Conservation (phyloP, 2,888 invertebrate species). For the Drosophila silvestris region DNA sequence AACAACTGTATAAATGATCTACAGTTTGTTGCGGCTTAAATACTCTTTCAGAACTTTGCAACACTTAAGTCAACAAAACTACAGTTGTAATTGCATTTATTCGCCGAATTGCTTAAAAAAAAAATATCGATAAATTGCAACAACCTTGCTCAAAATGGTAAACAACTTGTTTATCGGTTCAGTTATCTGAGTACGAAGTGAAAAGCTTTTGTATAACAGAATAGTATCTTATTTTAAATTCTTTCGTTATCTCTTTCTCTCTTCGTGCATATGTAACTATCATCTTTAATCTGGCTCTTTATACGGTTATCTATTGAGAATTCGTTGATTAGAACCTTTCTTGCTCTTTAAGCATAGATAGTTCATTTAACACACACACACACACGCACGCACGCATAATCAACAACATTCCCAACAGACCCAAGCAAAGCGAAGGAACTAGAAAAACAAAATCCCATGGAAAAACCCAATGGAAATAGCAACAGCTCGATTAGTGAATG, state of each 20-base stretch:
- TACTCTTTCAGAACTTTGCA: conserved; percentile 1
- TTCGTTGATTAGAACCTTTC: not conserved
- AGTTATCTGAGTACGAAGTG: not conserved
- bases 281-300: not conserved
- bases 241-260: not conserved
- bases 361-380: conserved; percentile 25
- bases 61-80: not conserved
- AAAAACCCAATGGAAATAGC: conserved; percentile 43
- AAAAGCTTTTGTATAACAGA: not conserved
- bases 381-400: not conserved
- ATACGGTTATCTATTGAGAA: not conserved
- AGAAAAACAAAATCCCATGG: conserved; percentile 28
- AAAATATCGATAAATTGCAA: not conserved
- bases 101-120: not conserved
- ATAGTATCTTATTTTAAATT: not conserved
- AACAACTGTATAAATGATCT: not conserved
- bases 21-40: not conserved
- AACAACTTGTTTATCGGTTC: not conserved
- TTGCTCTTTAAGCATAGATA: conserved; percentile 2
- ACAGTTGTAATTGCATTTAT: not conserved
- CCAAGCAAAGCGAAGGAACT: conserved; percentile 32
- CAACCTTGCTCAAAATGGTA: not conserved
- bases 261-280: not conserved
- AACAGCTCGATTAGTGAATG: conserved; percentile 45
- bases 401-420: conserved; percentile 37